Conservation (phyloP, 2,113 vertebrate genomes). For the Sinocyclocheilus maitianheensis region DNA sequence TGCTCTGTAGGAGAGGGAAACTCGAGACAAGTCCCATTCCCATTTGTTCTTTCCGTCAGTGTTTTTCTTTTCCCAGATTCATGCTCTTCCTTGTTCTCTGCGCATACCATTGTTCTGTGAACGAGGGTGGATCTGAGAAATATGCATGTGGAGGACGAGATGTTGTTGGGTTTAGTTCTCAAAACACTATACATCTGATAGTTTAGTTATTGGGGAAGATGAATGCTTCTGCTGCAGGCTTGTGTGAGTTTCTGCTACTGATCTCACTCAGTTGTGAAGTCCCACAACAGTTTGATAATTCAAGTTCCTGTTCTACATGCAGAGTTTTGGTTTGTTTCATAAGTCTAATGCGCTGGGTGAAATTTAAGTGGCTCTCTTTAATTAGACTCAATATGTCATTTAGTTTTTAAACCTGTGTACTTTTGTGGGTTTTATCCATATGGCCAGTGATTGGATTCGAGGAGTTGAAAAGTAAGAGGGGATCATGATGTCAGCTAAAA, state of each 20-base stretch:
- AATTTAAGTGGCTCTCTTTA: neutral
- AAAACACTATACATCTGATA: slow-evolving; percentile 26
- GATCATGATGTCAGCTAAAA: neutral
- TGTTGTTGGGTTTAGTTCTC: slow-evolving; percentile 10
- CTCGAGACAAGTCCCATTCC: slow-evolving; percentile 9
- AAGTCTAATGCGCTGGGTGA: neutral
- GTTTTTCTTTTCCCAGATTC: neutral
- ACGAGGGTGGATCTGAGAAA: slow-evolving; percentile 14
- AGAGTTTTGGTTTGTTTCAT: neutral
- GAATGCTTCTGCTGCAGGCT: neutral
- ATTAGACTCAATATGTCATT: too few species aligned
- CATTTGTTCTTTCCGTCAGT: slow-evolving; percentile 14
- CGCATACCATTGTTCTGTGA: neutral
- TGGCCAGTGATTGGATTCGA: too few species aligned
- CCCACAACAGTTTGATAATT: neutral
- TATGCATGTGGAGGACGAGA: neutral
- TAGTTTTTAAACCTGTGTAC: too few species aligned
- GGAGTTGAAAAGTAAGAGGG: too few species aligned
- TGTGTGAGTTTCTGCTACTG: neutral
- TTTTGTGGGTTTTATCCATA: too few species aligned
- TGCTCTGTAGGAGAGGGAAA: neutral
- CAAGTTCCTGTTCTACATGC: neutral
- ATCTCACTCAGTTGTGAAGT: neutral
- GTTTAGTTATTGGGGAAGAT: neutral
- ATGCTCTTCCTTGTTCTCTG: neutral